Percentiles rank a stretch among this genome's conserved stretches.
phyloP scores from a whole-genome alignment of 2,888 invertebrate species.

The Papilio protenor region DNA sequence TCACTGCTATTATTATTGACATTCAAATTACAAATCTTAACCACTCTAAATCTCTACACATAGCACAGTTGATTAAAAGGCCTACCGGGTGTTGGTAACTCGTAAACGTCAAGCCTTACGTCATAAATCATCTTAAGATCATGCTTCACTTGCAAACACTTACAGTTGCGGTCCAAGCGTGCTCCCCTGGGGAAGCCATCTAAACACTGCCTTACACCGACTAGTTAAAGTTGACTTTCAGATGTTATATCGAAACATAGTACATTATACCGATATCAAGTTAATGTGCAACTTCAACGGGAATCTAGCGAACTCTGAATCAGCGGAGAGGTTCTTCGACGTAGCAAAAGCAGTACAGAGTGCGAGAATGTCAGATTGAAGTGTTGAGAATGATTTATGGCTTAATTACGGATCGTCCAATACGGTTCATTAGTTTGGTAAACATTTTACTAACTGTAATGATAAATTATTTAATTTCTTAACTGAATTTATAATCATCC shows the following conservation, averaged over 20 bases:
- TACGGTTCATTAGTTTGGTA: conserved; percentile 60
- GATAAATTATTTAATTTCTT: conserved; percentile 12
- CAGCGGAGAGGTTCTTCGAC: conserved; percentile 74
- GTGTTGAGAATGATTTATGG: conserved; percentile 73
- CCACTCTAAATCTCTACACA: conserved; percentile 70
- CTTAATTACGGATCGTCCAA: conserved; percentile 75
- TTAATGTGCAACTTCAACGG: conserved; percentile 70
- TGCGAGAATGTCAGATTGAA: conserved; percentile 53
- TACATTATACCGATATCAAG: conserved; percentile 52
- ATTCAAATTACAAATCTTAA: conserved; percentile 67
- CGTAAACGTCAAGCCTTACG: conserved; percentile 81
- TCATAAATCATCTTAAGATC: conserved; percentile 84
- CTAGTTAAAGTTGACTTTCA: conserved; percentile 45
- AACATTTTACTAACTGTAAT: conserved; percentile 46
- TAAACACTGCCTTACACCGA: conserved; percentile 47
- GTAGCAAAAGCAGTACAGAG: conserved; percentile 60
- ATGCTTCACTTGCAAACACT: conserved; percentile 74
- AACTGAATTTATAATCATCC: too few relatives aligned
- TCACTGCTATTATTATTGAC: conserved; percentile 74
- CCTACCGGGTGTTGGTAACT: conserved; percentile 76
- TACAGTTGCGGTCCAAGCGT: conserved; percentile 60
- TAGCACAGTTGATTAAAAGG: conserved; percentile 84
- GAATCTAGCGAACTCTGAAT: conserved; percentile 75
- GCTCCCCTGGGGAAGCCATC: conserved; percentile 51
- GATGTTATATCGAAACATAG: not conserved